Conservation (phyloP, 2,797 vertebrate species). For the Prunella strophiata region DNA sequence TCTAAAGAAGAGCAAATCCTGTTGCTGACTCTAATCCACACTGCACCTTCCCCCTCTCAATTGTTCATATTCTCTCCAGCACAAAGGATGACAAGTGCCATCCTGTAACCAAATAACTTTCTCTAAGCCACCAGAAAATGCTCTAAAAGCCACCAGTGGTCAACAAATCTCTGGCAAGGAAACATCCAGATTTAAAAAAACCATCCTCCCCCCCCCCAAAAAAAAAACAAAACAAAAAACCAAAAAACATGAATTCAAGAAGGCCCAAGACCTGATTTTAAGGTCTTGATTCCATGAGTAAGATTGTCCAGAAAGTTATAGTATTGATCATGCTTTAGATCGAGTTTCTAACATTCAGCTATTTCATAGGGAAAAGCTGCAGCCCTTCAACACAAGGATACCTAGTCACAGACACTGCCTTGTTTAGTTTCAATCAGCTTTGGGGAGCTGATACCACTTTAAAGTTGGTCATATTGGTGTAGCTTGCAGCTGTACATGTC, state of each 20-base stretch:
- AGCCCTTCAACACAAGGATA: neutral
- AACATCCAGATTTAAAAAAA: neutral
- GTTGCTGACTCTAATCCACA: neutral
- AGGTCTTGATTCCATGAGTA: neutral
- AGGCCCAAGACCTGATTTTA: neutral
- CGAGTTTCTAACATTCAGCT: neutral
- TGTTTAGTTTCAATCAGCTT: conserved; percentile 6
- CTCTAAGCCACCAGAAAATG: neutral
- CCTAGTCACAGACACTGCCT: neutral
- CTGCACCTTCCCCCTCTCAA: neutral
- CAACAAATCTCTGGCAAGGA: neutral
- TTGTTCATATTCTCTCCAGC: neutral
- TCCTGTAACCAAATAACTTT: neutral
- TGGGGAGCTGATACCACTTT: neutral
- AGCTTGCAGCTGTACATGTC: neutral
- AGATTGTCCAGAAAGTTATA: neutral
- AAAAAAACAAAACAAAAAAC: too few relatives aligned
- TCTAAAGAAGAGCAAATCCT: neutral
- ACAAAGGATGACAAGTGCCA: neutral
- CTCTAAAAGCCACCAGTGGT: neutral
- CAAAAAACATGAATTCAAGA: neutral
- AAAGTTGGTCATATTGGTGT: neutral
- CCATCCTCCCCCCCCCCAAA: too few relatives aligned
- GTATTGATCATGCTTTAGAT: neutral
- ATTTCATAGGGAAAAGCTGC: neutral